These are phyloP conservation scores for Promerops cafer DNA, from an alignment of 2,113 vertebrate species.

Conservation along the genomic window DNA sequence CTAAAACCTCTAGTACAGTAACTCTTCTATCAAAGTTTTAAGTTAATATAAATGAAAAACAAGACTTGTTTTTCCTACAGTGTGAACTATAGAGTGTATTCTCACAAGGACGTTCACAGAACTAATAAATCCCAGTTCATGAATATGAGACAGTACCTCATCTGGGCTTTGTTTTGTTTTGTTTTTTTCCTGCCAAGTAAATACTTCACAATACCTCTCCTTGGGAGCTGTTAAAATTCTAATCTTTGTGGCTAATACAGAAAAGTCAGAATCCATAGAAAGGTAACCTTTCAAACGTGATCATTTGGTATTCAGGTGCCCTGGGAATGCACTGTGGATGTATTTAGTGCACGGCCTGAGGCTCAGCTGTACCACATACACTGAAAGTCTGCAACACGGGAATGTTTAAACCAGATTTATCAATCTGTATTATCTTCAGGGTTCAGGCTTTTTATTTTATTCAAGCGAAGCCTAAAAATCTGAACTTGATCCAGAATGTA, in stretches of 20 bases:
- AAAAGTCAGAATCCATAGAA: conserved; percentile 59
- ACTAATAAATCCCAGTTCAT: conserved; percentile 63
- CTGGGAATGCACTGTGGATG: conserved; percentile 55
- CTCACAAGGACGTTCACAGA: conserved; percentile 30
- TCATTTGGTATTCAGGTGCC: conserved; percentile 55
- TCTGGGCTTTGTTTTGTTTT: conserved; percentile 67
- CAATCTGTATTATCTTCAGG: conserved; percentile 69
- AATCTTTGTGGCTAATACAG: conserved; percentile 53
- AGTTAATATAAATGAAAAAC: conserved; percentile 52
- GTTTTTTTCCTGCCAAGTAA: conserved; percentile 49
- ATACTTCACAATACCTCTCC: conserved; percentile 53
- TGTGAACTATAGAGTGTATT: conserved; percentile 47
- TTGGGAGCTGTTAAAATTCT: conserved; percentile 66
- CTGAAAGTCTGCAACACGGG: conserved; percentile 46
- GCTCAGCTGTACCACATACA: conserved; percentile 58
- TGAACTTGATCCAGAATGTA: conserved; percentile 71
- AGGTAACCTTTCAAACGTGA: conserved; percentile 62
- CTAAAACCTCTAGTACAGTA: not conserved
- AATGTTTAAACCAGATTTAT: conserved; percentile 66
- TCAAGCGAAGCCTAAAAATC: conserved; percentile 57
- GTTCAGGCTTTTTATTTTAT: conserved; percentile 56
- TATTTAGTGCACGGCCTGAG: conserved; percentile 53
- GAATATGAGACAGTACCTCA: conserved; percentile 64
- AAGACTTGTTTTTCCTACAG: conserved; percentile 5
- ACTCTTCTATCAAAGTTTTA: conserved; percentile 36